Conservation (phyloP, 2,888 invertebrate genomes). For the Eulithis prunata region DNA sequence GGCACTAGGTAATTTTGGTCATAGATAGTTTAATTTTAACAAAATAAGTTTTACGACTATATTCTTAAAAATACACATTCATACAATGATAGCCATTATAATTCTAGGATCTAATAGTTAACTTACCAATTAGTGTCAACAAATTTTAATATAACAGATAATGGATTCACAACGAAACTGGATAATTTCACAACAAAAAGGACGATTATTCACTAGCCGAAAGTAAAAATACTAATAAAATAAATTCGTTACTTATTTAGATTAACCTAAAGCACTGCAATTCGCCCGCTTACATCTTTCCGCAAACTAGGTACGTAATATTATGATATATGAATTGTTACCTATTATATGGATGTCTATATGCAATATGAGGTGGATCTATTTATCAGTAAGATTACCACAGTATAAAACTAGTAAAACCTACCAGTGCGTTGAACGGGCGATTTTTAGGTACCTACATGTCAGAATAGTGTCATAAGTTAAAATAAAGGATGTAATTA, state of each 20-base stretch:
- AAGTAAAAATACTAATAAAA: slow-evolving; percentile 10
- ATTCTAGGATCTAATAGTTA: slow-evolving; percentile 6
- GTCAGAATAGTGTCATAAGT: background rate
- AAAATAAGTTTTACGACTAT: slow-evolving; percentile 36
- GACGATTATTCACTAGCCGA: slow-evolving; percentile 15
- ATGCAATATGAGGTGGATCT: background rate
- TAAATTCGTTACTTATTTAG: slow-evolving; percentile 15
- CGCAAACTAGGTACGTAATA: background rate
- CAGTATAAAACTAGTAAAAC: background rate
- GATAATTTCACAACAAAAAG: slow-evolving; percentile 26
- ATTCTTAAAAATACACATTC: slow-evolving; percentile 28
- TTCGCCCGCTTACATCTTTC: slow-evolving; percentile 2
- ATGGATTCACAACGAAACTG: slow-evolving; percentile 18
- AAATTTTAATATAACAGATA: slow-evolving; percentile 4
- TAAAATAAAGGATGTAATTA: background rate
- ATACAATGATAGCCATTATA: slow-evolving; percentile 16
- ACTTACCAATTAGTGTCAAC: slow-evolving; percentile 19
- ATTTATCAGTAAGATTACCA: background rate
- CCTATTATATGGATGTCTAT: background rate
- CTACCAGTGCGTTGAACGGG: background rate
- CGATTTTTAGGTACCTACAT: background rate
- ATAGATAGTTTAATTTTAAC: slow-evolving; percentile 34
- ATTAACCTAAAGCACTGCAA: slow-evolving; percentile 1
- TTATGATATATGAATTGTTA: background rate
- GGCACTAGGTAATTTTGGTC: slow-evolving; percentile 28